phyloP scores from a whole-genome alignment of 2,888 invertebrate species.

The Ichneumoninae sp. region DNA sequence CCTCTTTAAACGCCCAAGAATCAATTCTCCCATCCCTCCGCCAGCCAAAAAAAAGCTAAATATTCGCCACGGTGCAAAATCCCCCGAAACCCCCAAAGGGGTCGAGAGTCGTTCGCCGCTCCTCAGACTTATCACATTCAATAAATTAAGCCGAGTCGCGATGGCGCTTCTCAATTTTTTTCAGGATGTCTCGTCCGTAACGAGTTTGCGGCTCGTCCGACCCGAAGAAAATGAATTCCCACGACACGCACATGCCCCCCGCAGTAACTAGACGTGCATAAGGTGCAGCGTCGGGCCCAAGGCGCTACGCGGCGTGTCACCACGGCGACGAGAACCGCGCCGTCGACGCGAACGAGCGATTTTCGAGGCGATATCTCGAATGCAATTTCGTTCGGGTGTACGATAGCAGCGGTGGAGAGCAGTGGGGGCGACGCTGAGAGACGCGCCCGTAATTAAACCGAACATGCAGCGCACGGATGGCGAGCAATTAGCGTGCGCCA shows the following conservation, averaged over 20 bases:
- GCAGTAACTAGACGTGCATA: not conserved
- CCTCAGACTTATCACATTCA: slow-evolving; percentile 43
- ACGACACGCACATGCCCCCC: slow-evolving; percentile 33
- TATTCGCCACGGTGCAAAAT: not conserved
- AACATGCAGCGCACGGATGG: slow-evolving; percentile 64
- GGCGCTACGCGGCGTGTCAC: slow-evolving; percentile 56
- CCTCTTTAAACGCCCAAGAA: not conserved
- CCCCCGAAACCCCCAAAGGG: not conserved
- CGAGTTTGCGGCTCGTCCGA: slow-evolving; percentile 63
- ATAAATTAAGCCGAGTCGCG: slow-evolving; percentile 23
- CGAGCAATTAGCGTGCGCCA: slow-evolving; percentile 68
- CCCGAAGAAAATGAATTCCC: slow-evolving; percentile 63
- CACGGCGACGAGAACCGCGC: slow-evolving; percentile 62
- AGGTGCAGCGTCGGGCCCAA: slow-evolving; percentile 19
- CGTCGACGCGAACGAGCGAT: slow-evolving; percentile 57
- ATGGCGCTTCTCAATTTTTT: slow-evolving; percentile 32
- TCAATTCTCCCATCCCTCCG: not conserved
- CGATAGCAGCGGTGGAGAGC: not conserved
- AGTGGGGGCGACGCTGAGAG: slow-evolving; percentile 53
- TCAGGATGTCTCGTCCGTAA: slow-evolving; percentile 38
- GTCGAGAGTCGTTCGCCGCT: not conserved
- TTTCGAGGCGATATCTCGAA: slow-evolving; percentile 67
- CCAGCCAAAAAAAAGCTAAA: not conserved
- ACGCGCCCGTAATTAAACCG: slow-evolving; percentile 67
- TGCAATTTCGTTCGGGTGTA: slow-evolving; percentile 62